phyloP scores from a whole-genome alignment of 2,113 vertebrate genomes.

The Megaceryle maxima region DNA sequence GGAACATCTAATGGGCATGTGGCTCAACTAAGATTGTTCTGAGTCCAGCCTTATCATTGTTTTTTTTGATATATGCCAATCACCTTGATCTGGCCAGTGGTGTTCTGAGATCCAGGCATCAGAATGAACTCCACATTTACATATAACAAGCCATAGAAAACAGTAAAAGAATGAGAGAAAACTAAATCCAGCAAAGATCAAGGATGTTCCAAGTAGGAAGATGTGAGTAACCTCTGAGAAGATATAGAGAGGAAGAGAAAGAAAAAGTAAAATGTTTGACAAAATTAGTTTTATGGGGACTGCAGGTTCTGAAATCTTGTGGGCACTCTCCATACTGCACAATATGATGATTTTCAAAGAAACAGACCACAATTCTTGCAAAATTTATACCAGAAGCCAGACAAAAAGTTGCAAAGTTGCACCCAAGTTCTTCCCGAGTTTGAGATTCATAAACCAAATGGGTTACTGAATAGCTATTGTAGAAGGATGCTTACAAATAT shows the following conservation, averaged over 20 bases:
- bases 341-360: background rate
- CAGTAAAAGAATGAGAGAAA: background rate
- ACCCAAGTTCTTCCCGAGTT: background rate
- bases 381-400: background rate
- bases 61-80: background rate
- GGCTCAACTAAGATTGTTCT: background rate
- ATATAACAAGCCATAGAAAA: background rate
- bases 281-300: background rate
- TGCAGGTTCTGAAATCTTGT: background rate
- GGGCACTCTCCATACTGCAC: background rate
- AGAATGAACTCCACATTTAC: background rate
- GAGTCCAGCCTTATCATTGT: background rate
- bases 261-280: background rate
- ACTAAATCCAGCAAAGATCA: background rate
- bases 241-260: background rate
- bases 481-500: background rate
- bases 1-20: background rate
- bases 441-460: background rate
- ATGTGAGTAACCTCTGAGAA: background rate
- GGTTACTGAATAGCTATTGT: background rate
- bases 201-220: background rate
- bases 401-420: background rate
- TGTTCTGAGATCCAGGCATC: background rate
- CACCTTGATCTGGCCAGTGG: background rate
- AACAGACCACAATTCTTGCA: background rate